A percentile compares a stretch with the other conserved stretches of the same genome.
These are phyloP conservation scores for Crematogaster levior DNA, from an alignment of 2,888 invertebrate species.

Conservation along the genomic window DNA sequence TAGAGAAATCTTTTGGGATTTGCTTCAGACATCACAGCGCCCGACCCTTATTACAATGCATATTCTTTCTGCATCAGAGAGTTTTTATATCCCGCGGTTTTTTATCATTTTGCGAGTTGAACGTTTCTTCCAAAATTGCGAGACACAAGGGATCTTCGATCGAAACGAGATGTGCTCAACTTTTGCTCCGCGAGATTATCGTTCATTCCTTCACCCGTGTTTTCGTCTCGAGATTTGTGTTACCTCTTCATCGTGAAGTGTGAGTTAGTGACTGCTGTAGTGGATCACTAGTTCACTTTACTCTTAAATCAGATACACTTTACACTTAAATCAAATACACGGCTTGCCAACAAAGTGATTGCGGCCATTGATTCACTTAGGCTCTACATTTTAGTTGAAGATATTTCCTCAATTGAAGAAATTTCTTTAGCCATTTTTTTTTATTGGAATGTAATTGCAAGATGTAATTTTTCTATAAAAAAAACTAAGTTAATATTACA, in stretches of 20 bases:
- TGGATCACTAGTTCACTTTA: constrained; percentile 11
- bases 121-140: constrained; percentile 11
- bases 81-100: constrained; percentile 9
- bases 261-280: constrained; percentile 12
- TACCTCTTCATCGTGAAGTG: constrained; percentile 4
- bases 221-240: background rate
- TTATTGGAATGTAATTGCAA: background rate
- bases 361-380: background rate
- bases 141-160: constrained; percentile 1
- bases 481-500: background rate
- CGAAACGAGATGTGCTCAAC: constrained; percentile 9
- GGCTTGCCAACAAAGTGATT: constrained; percentile 1
- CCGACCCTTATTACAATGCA: constrained; percentile 33
- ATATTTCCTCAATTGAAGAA: too few species aligned
- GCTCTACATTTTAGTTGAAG: background rate
- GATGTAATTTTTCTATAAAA: background rate
- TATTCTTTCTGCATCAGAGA: background rate
- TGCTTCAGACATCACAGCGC: constrained; percentile 17
- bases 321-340: too few species aligned
- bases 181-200: constrained; percentile 3
- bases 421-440: background rate
- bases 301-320: constrained; percentile 7
- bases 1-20: constrained; percentile 11
- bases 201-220: background rate
- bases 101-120: background rate